These are phyloP conservation scores for Rhingia rostrata DNA, from an alignment of 2,888 invertebrate genomes.

Conservation along the genomic window DNA sequence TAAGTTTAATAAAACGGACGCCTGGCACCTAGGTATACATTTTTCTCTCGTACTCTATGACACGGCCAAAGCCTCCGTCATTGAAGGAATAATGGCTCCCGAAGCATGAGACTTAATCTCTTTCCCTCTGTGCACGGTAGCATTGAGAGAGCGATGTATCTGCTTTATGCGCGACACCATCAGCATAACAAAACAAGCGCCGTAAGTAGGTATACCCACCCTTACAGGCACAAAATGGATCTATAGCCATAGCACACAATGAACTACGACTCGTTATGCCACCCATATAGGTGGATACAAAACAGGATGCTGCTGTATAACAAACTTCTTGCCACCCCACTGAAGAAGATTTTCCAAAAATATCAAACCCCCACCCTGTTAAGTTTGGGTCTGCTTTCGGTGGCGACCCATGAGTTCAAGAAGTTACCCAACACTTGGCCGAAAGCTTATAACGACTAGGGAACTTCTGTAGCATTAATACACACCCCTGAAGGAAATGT, in stretches of 20 bases:
- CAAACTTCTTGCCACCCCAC: conserved; percentile 24
- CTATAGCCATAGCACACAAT: conserved; percentile 37
- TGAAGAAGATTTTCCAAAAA: conserved; percentile 47
- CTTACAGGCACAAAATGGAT: conserved; percentile 21
- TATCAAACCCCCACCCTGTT: conserved; percentile 11
- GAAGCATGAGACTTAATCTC: conserved; percentile 52
- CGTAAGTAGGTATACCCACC: background rate
- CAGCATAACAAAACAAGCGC: background rate
- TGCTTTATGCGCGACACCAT: background rate
- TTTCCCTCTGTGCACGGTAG: conserved; percentile 9
- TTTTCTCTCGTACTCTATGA: background rate
- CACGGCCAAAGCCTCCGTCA: conserved; percentile 19
- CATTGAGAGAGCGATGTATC: conserved; percentile 12
- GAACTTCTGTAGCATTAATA: conserved; percentile 4
- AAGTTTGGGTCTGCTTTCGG: conserved; percentile 27
- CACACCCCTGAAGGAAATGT: conserved; percentile 1
- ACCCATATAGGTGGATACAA: conserved; percentile 24
- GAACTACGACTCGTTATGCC: conserved; percentile 48
- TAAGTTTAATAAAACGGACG: conserved; percentile 25
- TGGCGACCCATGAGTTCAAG: conserved; percentile 23
- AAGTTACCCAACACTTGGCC: conserved; percentile 37
- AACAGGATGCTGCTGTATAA: conserved; percentile 24
- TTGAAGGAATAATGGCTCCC: conserved; percentile 32
- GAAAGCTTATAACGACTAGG: conserved; percentile 32
- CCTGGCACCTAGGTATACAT: background rate